Evolutionary conservation across 2,797 vertebrate species (phyloP).

Genomic region (Balearica regulorum): DNA sequence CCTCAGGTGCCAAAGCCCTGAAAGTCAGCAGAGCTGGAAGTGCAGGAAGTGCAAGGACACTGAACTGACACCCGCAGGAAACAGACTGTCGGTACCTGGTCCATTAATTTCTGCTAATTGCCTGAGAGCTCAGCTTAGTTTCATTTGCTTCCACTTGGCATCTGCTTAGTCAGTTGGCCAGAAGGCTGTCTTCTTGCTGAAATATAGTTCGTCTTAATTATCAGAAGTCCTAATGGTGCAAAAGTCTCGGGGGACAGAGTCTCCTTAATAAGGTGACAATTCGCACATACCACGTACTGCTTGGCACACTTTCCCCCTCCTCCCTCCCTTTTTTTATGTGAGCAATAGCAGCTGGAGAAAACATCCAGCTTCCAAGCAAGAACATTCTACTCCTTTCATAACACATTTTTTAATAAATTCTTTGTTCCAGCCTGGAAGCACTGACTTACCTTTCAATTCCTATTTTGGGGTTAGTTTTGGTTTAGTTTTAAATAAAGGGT

Average conservation of each 20-base stretch:
- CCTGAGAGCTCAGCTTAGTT: background rate
- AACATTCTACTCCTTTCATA: background rate
- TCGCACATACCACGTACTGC: background rate
- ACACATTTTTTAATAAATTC: background rate
- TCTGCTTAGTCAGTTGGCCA: slow-evolving; percentile 46
- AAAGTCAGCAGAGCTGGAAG: background rate
- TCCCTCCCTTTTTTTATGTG: background rate
- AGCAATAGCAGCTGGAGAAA: background rate
- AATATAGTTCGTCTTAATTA: slow-evolving; percentile 35
- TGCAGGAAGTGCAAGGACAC: background rate
- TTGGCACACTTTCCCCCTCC: background rate
- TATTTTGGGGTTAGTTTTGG: background rate
- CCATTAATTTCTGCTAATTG: slow-evolving; percentile 51
- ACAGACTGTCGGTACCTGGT: slow-evolving; percentile 25
- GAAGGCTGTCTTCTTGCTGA: slow-evolving; percentile 9
- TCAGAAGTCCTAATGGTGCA: background rate
- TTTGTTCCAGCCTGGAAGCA: background rate
- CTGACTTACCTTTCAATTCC: background rate
- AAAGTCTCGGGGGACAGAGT: background rate
- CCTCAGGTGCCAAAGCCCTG: background rate
- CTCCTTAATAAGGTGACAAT: background rate
- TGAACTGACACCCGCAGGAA: background rate
- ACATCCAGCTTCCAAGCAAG: background rate
- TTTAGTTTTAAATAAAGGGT: background rate
- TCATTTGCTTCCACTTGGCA: slow-evolving; percentile 30